phyloP scores from a whole-genome alignment of 2,113 vertebrate species.

The Pogonocichla stellata region DNA sequence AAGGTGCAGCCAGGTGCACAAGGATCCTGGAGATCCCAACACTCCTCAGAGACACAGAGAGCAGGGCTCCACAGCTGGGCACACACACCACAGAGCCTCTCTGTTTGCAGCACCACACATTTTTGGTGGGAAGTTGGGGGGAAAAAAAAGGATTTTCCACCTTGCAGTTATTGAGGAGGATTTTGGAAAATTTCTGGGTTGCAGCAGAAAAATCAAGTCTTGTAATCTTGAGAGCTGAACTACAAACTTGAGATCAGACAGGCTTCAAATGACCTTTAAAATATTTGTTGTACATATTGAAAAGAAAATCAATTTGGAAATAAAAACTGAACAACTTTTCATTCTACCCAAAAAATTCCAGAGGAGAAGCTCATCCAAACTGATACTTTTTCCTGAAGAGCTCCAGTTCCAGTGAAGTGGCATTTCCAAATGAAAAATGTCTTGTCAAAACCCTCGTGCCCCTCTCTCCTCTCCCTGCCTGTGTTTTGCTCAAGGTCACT shows the following conservation, averaged over 20 bases:
- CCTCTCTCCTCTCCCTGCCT: background rate
- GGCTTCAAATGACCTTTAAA: background rate
- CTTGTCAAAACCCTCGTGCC: constrained; percentile 28
- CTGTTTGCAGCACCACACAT: rapidly evolving
- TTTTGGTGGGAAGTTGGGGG: background rate
- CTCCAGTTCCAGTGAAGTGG: background rate
- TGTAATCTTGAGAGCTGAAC: background rate
- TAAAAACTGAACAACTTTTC: background rate
- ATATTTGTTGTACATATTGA: background rate
- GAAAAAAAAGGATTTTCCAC: too few species aligned
- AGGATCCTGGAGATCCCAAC: background rate
- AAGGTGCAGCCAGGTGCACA: background rate
- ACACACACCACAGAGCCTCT: too few species aligned
- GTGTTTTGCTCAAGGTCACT: constrained; percentile 58
- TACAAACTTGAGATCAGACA: background rate
- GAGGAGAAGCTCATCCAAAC: background rate
- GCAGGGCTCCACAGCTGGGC: background rate
- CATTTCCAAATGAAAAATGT: constrained; percentile 40
- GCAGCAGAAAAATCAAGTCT: background rate
- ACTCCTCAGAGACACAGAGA: rapidly evolving
- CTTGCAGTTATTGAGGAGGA: background rate
- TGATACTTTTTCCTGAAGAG: background rate
- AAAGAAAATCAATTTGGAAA: background rate
- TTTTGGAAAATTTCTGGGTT: background rate
- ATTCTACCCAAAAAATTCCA: background rate